Conservation (phyloP, 2,113 vertebrate species). For the Dipodomys ordii region DNA sequence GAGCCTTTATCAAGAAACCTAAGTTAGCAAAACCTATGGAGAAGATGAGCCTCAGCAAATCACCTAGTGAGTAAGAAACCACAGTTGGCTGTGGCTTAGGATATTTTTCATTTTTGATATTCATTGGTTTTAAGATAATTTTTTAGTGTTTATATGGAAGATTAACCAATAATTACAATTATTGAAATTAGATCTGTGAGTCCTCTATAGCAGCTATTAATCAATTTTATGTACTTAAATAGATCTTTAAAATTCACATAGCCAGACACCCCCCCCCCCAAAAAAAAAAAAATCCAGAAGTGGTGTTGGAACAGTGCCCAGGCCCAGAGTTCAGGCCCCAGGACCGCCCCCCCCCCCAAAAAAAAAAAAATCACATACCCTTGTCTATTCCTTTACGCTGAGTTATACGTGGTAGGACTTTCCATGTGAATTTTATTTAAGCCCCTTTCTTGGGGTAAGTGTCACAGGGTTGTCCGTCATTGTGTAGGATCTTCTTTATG, state of each 20-base stretch:
- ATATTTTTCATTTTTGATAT: neutral
- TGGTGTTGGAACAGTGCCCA: too few relatives aligned
- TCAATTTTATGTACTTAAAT: neutral
- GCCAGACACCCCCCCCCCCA: too few relatives aligned
- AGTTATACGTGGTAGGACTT: neutral
- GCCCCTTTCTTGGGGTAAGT: neutral
- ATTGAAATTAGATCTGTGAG: neutral
- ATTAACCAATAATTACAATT: neutral
- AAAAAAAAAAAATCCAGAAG: too few relatives aligned
- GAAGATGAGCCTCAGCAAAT: constrained; percentile 87
- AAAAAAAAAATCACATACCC: neutral
- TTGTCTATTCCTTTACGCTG: neutral
- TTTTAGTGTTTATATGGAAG: constrained; percentile 29
- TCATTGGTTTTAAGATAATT: neutral
- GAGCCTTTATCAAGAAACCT: constrained; percentile 90
- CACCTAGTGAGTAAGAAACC: constrained; percentile 86
- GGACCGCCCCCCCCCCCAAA: too few relatives aligned
- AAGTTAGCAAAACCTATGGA: constrained; percentile 89
- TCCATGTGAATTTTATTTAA: constrained; percentile 21
- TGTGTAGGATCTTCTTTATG: neutral
- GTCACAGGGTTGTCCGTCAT: neutral
- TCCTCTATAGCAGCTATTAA: neutral
- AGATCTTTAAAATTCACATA: neutral
- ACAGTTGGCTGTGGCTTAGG: neutral
- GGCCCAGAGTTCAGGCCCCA: too few relatives aligned